A percentile compares a stretch with the other conserved stretches of the same genome.
Evolutionary conservation across 1,140 invertebrate genomes (phyloP).

Genomic region (Drosophila takahashii): DNA sequence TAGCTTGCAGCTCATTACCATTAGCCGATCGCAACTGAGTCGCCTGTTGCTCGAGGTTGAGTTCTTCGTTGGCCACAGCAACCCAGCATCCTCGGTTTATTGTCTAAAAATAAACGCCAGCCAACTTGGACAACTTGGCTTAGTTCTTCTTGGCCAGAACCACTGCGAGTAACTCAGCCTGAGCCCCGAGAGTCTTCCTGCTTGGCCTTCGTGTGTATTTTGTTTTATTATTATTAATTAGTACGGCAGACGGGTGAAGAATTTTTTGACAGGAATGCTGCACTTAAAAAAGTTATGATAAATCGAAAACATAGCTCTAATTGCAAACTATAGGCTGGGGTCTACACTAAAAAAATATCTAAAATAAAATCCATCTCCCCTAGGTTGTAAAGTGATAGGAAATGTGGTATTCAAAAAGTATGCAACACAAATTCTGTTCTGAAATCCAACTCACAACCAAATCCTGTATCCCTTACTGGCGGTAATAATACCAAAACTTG

Average conservation of each 20-base stretch:
- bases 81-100: conserved; percentile 66
- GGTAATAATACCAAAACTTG: no score
- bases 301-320: no score
- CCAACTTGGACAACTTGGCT: conserved; percentile 31
- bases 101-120: conserved; percentile 74
- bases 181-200: conserved; percentile 53
- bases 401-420: no score
- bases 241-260: conserved; percentile 26
- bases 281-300: conserved; percentile 5
- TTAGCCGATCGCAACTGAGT: conserved; percentile 50
- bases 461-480: no score
- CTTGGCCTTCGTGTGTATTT: conserved; percentile 29
- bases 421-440: no score
- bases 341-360: no score
- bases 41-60: conserved; percentile 16
- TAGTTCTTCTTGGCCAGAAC: conserved; percentile 26
- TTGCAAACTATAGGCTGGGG: no score
- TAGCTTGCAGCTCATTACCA: conserved; percentile 79
- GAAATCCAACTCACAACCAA: no score
- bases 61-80: conserved; percentile 8
- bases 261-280: conserved; percentile 73
- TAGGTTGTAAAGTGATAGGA: no score
- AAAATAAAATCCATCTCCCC: no score
- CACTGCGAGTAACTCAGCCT: conserved; percentile 5
- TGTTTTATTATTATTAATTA: conserved; percentile 82